Conservation (phyloP, 2,113 vertebrate species). For the Polypterus senegalus region DNA sequence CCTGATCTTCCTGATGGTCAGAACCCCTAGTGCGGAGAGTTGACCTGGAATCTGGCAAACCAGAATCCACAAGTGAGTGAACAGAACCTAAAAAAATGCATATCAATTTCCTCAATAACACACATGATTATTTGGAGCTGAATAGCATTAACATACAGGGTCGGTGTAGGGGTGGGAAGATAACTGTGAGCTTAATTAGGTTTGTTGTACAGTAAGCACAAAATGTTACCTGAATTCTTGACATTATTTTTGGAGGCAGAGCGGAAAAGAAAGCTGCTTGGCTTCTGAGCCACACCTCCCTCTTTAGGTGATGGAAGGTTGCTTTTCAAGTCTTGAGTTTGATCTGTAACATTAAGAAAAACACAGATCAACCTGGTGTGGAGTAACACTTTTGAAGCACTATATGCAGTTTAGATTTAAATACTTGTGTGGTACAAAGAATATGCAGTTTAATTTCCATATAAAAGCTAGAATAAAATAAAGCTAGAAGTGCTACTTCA, state of each 20-base stretch:
- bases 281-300: slow-evolving; percentile 45
- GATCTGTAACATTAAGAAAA: no score
- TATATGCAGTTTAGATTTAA: no score
- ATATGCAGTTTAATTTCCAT: no score
- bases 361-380: no score
- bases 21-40: slow-evolving; percentile 33
- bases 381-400: no score
- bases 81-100: not conserved
- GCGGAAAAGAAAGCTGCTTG: slow-evolving; percentile 78
- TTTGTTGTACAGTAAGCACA: not conserved
- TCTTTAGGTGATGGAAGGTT: slow-evolving; percentile 34
- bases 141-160: not conserved
- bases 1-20: slow-evolving; percentile 41
- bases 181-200: not conserved
- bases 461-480: no score
- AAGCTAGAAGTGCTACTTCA: no score
- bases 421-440: no score
- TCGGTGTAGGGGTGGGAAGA: not conserved
- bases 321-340: no score
- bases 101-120: no score
- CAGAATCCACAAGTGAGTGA: slow-evolving; percentile 32
- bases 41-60: slow-evolving; percentile 45
- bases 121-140: no score
- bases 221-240: slow-evolving; percentile 40
- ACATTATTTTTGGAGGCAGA: slow-evolving; percentile 51